These are phyloP conservation scores for Merops nubicus DNA, from an alignment of 2,113 vertebrate genomes.

Conservation along the genomic window DNA sequence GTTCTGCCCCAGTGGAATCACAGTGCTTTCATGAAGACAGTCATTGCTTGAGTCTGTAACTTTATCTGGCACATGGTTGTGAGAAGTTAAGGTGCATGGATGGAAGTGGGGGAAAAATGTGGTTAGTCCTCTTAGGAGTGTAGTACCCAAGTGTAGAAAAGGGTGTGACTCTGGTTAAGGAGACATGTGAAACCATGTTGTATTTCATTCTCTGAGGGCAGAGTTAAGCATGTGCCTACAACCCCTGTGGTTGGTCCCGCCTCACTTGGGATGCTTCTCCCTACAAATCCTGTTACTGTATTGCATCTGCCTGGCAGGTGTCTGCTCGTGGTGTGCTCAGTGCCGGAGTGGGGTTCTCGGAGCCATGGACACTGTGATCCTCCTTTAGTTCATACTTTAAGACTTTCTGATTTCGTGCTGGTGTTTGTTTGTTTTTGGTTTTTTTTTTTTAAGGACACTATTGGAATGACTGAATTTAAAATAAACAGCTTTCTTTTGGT, in stretches of 20 bases:
- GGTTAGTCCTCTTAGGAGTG: fast-evolving
- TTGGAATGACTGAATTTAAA: not conserved
- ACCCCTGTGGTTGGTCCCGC: not conserved
- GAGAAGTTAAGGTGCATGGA: not conserved
- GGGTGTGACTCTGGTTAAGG: not conserved
- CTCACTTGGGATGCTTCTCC: not conserved
- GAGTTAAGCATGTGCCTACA: not conserved
- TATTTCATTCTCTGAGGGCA: not conserved
- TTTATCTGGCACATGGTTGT: not conserved
- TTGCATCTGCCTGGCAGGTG: not conserved
- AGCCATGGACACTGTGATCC: not conserved
- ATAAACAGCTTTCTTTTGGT: not conserved
- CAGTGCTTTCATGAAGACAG: not conserved
- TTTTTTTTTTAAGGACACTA: not conserved
- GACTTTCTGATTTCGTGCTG: not conserved
- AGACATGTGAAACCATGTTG: not conserved
- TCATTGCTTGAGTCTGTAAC: not conserved
- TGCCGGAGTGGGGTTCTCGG: not conserved
- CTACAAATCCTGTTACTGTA: fast-evolving
- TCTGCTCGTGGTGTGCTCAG: not conserved
- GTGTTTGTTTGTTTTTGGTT: too few species aligned
- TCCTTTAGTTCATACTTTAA: not conserved
- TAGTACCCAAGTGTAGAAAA: not conserved
- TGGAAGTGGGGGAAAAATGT: fast-evolving
- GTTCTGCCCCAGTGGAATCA: not conserved